These are phyloP conservation scores for Lasioglossum zephyrum DNA, from an alignment of 2,888 invertebrate species.

Conservation along the genomic window DNA sequence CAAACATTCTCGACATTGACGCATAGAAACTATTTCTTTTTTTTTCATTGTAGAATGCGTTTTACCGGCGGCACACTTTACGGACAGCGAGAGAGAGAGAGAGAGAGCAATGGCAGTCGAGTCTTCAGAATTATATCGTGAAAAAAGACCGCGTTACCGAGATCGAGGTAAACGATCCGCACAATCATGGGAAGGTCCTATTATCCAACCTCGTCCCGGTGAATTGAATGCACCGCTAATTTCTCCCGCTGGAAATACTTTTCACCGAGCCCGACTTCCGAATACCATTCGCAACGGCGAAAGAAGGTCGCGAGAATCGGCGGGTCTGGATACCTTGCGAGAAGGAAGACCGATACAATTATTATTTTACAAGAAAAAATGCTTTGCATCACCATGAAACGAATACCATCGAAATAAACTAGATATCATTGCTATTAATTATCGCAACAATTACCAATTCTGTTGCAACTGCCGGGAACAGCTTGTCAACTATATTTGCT, in stretches of 20 bases:
- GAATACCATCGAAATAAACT: too few species aligned
- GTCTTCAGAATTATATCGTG: not conserved
- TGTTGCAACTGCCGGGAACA: too few species aligned
- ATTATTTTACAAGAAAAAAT: too few species aligned
- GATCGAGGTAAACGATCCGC: not conserved
- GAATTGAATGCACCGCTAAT: not conserved
- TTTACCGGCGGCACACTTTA: not conserved
- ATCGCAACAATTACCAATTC: too few species aligned
- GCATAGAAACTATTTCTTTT: not conserved
- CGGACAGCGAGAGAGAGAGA: not conserved
- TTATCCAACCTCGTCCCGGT: not conserved
- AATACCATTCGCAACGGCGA: not conserved
- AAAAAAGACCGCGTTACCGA: conserved; percentile 4
- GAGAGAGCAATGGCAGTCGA: not conserved
- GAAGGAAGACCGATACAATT: too few species aligned
- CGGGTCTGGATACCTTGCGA: not conserved
- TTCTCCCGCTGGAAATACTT: not conserved
- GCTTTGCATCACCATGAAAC: too few species aligned
- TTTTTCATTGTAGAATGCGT: not conserved
- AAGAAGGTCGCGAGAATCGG: not conserved
- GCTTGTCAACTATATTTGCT: not conserved
- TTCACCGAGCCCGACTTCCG: not conserved
- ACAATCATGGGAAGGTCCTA: not conserved
- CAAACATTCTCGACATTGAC: too few species aligned
- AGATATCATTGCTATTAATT: too few species aligned